Evolutionary conservation across 2,888 invertebrate species (phyloP), one percentile per base, ranked within the genome.

Genomic region (Sinhomidia bicolor): DNA sequence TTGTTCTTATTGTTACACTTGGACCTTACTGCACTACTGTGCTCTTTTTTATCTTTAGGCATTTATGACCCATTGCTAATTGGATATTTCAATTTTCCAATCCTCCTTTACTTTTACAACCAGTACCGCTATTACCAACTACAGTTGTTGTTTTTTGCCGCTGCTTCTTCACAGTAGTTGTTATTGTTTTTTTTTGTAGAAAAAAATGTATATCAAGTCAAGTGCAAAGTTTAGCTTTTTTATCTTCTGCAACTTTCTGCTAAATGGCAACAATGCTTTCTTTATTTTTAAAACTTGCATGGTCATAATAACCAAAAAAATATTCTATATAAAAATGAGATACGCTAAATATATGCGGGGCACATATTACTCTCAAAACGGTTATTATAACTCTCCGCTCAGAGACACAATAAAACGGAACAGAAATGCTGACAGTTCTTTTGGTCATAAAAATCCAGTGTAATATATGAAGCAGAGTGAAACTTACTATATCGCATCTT

Each of bases 41-140:
- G 36, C 60, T 57, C 71, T 29, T 76, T 62, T 76, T 62, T 29
- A 14, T 78, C 41, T 44, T 36, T 84, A 9, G 44, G 74, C 29
- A 68, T 85, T 86, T 86, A 86, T 86, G 86, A 86, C 86, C 86
- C 86, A 85, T 71, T 71, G 80, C 86, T 86, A 86, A 86, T 86
- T 86, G 86, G 80, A 86, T 85, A 85, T 86, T 86, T 79, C 86
- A 80, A 86, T 86, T 85, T 86, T 44, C 44, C 68, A 80, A 86
- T 80, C 51, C 32, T 65, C 51, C 14, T 76, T 51, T 23, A 1
- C 60, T 65, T 47, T 74, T 74, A 74, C 74, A 74, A 74, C 47
- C 9, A 47, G 44, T 74, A 47, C 74, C 74, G 74, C 74, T 47
- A 47, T 26, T 23, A 44, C 44, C 74, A 26, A 47, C 47, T 23